A percentile compares a stretch with the other conserved stretches of the same genome.
These are phyloP conservation scores for Matsumurasca onukii DNA, from an alignment of 1,140 invertebrate genomes.

Conservation along the genomic window DNA sequence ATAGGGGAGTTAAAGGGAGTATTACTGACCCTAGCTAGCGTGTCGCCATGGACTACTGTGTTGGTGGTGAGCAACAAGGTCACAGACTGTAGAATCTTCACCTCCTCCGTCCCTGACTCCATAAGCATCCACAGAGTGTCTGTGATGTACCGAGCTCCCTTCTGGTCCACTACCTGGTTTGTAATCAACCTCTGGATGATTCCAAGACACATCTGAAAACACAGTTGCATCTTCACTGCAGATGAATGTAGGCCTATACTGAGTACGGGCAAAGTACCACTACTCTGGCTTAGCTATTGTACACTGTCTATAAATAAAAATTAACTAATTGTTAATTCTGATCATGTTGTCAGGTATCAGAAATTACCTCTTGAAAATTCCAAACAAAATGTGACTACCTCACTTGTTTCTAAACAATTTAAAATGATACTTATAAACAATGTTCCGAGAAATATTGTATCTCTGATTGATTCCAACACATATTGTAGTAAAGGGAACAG, in stretches of 20 bases:
- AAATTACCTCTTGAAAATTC: neutral
- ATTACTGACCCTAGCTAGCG: conserved; percentile 81
- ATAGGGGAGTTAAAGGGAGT: too few species aligned
- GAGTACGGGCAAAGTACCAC: too few species aligned
- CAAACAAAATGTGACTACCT: too few species aligned
- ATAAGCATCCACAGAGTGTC: conserved; percentile 92
- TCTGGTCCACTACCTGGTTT: conserved; percentile 80
- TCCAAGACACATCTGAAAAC: conserved; percentile 80
- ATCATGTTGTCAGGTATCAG: neutral
- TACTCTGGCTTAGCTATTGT: too few species aligned
- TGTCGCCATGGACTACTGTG: conserved; percentile 89
- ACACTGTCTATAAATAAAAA: too few species aligned
- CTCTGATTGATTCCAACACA: too few species aligned
- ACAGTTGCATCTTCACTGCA: too few species aligned
- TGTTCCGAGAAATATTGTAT: too few species aligned
- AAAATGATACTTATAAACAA: too few species aligned
- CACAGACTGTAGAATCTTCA: conserved; percentile 95
- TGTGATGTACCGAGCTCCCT: conserved; percentile 89
- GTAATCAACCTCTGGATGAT: conserved; percentile 86
- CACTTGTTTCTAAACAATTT: too few species aligned
- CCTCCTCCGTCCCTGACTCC: conserved; percentile 89
- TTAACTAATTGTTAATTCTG: neutral
- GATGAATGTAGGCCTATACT: too few species aligned
- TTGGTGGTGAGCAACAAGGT: conserved; percentile 93
- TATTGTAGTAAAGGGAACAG: too few species aligned